A percentile compares a stretch with the other conserved stretches of the same genome.
phyloP scores from a whole-genome alignment of 2,797 vertebrate genomes.

The Labroides dimidiatus region DNA sequence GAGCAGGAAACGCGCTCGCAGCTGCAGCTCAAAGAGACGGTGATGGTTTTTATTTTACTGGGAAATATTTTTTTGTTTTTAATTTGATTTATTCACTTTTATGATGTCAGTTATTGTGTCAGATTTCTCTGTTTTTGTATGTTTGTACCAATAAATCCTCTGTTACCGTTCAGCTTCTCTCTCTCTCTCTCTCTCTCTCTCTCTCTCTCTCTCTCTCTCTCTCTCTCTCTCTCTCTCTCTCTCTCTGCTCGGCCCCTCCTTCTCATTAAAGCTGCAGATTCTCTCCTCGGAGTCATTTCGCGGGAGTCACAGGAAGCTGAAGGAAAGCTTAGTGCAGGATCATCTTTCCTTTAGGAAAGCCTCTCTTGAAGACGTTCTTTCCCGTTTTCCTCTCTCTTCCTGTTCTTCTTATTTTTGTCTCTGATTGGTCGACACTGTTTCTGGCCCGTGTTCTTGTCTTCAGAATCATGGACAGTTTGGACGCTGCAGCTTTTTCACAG shows the following conservation, averaged over 20 bases:
- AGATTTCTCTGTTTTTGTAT: conserved; percentile 88
- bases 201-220: too few species aligned
- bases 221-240: too few species aligned
- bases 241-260: too few species aligned
- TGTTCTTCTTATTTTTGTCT: too few species aligned
- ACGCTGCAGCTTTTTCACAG: conserved; percentile 86
- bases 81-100: background rate
- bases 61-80: conserved; percentile 22
- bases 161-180: conserved; percentile 14
- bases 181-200: too few species aligned
- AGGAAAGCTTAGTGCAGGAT: background rate
- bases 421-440: background rate
- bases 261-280: too few species aligned
- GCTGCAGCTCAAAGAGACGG: too few species aligned
- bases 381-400: background rate
- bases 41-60: conserved; percentile 79
- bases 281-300: conserved; percentile 1
- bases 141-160: conserved; percentile 90
- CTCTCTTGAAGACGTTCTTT: background rate
- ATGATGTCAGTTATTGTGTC: conserved; percentile 29
- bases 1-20: too few species aligned
- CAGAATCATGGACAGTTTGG: conserved; percentile 88
- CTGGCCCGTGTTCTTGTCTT: conserved; percentile 15
- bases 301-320: background rate
- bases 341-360: too few species aligned